phyloP scores from a whole-genome alignment of 2,888 invertebrate species.

The Ptycholaimellus sp. region DNA sequence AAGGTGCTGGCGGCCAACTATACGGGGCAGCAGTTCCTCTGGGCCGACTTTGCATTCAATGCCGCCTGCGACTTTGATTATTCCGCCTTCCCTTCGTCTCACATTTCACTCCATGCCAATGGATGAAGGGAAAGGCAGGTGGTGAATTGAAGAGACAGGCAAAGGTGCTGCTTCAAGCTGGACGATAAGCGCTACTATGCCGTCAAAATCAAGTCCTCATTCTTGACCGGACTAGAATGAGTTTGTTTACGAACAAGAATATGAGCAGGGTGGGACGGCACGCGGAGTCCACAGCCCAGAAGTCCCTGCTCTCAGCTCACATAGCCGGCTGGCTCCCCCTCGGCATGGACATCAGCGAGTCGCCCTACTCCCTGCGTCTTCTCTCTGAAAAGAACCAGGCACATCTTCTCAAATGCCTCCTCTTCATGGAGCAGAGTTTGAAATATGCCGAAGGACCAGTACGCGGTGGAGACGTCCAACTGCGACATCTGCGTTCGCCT shows the following conservation, averaged over 20 bases:
- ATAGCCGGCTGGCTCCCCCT: conserved; percentile 22
- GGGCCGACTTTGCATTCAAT: conserved; percentile 21
- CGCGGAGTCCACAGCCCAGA: conserved; percentile 15
- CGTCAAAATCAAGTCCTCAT: conserved; percentile 11
- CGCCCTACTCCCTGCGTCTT: background rate
- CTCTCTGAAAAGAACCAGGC: background rate
- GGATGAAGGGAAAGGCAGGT: too few relatives aligned
- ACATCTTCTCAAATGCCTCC: background rate
- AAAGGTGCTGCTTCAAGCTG: conserved; percentile 23
- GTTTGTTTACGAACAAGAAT: too few relatives aligned
- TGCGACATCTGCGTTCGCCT: conserved; percentile 19
- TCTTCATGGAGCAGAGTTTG: background rate
- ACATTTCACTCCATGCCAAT: too few relatives aligned
- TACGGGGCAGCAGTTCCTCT: conserved; percentile 21
- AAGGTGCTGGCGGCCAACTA: conserved; percentile 26
- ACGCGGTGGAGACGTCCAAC: conserved; percentile 21
- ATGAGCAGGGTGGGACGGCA: conserved; percentile 4
- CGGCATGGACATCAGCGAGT: conserved; percentile 13
- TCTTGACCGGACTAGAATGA: too few relatives aligned
- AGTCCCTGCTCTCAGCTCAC: conserved; percentile 18
- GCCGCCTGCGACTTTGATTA: conserved; percentile 22
- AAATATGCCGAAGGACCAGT: conserved; percentile 16
- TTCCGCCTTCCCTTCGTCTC: too few relatives aligned
- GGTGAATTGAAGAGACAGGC: conserved; percentile 22
- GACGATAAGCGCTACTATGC: conserved; percentile 24